Percentiles rank a stretch among this genome's conserved stretches.
These are phyloP conservation scores for Antidorcas marsupialis DNA, from an alignment of 2,113 vertebrate genomes.

Conservation along the genomic window DNA sequence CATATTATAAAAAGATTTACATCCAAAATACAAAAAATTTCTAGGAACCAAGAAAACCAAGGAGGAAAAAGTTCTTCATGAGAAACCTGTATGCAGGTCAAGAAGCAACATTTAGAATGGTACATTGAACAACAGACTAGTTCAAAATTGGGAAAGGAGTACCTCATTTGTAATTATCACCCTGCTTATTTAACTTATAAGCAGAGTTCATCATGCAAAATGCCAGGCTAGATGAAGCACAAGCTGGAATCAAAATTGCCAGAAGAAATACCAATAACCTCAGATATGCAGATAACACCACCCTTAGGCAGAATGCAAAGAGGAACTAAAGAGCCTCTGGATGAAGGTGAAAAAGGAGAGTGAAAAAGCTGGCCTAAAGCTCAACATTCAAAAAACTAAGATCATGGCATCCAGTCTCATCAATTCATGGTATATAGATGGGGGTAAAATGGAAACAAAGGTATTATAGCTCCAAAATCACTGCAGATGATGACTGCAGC, in stretches of 20 bases:
- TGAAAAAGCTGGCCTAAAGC: background rate
- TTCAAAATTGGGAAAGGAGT: background rate
- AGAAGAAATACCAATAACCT: background rate
- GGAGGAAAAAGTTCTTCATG: background rate
- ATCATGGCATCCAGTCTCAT: background rate
- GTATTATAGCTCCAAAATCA: background rate
- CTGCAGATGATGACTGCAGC: background rate
- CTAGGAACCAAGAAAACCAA: background rate
- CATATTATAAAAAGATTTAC: background rate
- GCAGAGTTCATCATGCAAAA: background rate
- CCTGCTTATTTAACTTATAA: background rate
- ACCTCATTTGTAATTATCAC: background rate
- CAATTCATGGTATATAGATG: background rate
- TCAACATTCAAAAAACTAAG: background rate
- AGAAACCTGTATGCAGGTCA: background rate
- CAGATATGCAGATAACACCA: background rate
- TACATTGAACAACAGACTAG: background rate
- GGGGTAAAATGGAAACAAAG: background rate
- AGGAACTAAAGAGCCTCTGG: background rate
- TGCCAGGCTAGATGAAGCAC: background rate
- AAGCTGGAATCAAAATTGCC: background rate
- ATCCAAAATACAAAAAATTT: background rate
- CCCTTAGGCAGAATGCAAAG: background rate
- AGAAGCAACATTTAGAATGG: background rate
- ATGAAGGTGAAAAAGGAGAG: background rate